A percentile compares a stretch with the other conserved stretches of the same genome.
Evolutionary conservation across 2,888 invertebrate genomes (phyloP).

Genomic region (Brachylomia viminalis): DNA sequence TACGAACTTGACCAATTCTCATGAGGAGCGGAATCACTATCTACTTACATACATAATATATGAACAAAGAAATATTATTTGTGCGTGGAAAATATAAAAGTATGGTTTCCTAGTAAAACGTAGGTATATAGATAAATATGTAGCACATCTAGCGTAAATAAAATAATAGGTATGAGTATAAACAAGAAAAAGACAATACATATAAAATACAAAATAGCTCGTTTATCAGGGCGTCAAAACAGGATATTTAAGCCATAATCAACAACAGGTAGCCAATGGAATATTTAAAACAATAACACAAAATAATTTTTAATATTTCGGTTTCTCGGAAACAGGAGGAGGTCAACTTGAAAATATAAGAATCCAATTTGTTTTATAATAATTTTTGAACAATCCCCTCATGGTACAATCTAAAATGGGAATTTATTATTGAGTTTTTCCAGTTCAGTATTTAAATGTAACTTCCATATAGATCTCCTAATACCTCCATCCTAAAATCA

Average conservation of each 20-base stretch:
- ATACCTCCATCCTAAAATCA: slow-evolving; percentile 64
- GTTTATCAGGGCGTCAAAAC: slow-evolving; percentile 87
- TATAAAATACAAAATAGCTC: slow-evolving; percentile 70
- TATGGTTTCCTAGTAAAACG: slow-evolving; percentile 56
- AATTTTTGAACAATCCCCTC: slow-evolving; percentile 82
- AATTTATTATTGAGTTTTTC: slow-evolving; percentile 59
- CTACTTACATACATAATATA: slow-evolving; percentile 58
- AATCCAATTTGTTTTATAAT: slow-evolving; percentile 69
- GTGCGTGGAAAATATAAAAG: slow-evolving; percentile 42
- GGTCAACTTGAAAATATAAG: slow-evolving; percentile 83
- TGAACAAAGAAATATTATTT: slow-evolving; percentile 45
- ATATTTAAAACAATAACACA: slow-evolving; percentile 73
- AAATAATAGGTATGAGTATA: slow-evolving; percentile 57
- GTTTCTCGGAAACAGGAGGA: slow-evolving; percentile 89
- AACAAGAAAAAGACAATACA: slow-evolving; percentile 68
- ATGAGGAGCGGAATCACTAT: slow-evolving; percentile 42
- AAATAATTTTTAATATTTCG: slow-evolving; percentile 73
- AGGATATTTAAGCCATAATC: slow-evolving; percentile 76
- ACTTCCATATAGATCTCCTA: slow-evolving; percentile 80
- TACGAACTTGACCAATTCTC: slow-evolving; percentile 41
- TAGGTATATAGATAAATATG: slow-evolving; percentile 54
- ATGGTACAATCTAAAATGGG: slow-evolving; percentile 79
- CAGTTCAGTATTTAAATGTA: slow-evolving; percentile 73
- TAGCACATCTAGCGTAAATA: slow-evolving; percentile 60
- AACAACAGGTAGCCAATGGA: slow-evolving; percentile 67